Conservation (phyloP, 2,797 vertebrate species). For the Threskiornis aethiopicus region DNA sequence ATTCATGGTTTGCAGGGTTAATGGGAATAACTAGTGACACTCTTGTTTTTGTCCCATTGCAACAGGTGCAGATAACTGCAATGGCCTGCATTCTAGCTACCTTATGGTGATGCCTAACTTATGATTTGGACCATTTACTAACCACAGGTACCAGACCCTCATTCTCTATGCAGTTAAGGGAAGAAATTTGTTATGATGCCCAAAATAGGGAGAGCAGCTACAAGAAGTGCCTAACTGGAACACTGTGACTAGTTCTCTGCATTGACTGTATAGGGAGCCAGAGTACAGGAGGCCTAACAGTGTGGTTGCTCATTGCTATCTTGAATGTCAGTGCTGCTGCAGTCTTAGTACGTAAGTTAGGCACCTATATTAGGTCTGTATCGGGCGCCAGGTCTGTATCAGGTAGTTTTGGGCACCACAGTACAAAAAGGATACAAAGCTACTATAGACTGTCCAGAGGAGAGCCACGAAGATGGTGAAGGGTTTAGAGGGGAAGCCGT, state of each 20-base stretch:
- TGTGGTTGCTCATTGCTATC: background rate
- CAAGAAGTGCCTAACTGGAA: fast-evolving
- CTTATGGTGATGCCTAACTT: background rate
- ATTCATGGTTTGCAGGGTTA: background rate
- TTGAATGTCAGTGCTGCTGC: background rate
- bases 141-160: background rate
- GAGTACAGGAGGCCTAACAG: fast-evolving
- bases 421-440: no score
- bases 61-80: background rate
- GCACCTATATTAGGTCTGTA: background rate
- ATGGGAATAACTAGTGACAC: background rate
- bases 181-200: background rate
- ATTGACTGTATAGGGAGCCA: background rate
- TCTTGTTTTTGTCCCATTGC: background rate
- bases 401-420: no score
- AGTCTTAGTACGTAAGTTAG: background rate
- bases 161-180: background rate
- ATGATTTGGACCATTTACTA: background rate
- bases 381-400: no score
- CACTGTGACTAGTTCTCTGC: background rate
- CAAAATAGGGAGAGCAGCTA: background rate
- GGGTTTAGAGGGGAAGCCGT: no score
- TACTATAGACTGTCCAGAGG: no score
- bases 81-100: background rate
- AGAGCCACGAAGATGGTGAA: no score